A percentile compares a stretch with the other conserved stretches of the same genome.
Conservation (phyloP, 2,113 vertebrate species). For the Symphodus melops region DNA sequence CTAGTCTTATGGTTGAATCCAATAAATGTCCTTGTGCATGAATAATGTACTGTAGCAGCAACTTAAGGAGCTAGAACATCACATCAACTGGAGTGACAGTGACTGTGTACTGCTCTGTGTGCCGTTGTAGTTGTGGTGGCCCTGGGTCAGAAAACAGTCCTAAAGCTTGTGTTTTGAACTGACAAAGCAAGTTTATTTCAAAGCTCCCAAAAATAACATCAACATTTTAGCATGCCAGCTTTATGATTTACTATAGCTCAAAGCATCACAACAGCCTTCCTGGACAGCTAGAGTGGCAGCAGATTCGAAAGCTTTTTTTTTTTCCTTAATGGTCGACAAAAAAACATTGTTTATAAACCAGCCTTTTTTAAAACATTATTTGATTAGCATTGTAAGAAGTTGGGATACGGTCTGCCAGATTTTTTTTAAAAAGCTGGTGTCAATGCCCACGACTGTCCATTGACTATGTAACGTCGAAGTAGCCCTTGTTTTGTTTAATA, state of each 20-base stretch:
- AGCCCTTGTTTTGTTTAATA: too few species aligned
- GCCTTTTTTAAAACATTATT: background rate
- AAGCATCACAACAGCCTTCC: background rate
- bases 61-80: background rate
- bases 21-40: background rate
- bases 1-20: background rate
- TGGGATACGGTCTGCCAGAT: too few species aligned
- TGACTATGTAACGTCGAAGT: too few species aligned
- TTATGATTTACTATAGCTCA: background rate
- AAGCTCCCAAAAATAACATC: background rate
- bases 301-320: background rate
- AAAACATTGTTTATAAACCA: background rate
- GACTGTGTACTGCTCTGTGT: background rate
- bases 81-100: background rate
- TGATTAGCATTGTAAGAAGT: background rate
- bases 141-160: slow-evolving; percentile 1
- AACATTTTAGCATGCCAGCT: background rate
- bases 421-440: too few species aligned
- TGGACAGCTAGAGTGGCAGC: background rate
- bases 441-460: too few species aligned
- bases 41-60: background rate
- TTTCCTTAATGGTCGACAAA: background rate
- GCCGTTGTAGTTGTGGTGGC: background rate
- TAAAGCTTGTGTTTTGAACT: background rate
- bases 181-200: background rate